phyloP scores from a whole-genome alignment of 2,888 invertebrate genomes.

The Pomacea canaliculata region DNA sequence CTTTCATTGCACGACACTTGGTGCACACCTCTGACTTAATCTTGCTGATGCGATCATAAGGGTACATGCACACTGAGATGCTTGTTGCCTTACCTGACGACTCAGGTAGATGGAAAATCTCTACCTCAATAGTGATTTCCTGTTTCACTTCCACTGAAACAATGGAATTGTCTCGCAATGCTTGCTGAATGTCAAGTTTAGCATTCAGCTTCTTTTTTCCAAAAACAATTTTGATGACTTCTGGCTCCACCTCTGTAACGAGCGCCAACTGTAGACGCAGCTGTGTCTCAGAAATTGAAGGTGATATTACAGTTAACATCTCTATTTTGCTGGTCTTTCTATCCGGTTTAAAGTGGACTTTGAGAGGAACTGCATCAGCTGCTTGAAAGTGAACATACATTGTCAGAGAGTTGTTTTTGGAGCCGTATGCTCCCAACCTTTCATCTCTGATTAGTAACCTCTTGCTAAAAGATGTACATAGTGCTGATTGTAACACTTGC shows the following conservation, averaged over 20 bases:
- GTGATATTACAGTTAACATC: background rate
- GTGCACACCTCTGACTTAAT: background rate
- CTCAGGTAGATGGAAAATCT: background rate
- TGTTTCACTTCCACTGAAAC: background rate
- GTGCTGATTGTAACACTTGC: too few species aligned
- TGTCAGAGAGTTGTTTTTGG: background rate
- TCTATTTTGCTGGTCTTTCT: background rate
- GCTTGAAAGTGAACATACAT: background rate
- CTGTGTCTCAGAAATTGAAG: background rate
- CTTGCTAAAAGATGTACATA: too few species aligned
- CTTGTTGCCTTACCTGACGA: background rate
- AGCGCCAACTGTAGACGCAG: background rate
- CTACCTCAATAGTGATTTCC: background rate
- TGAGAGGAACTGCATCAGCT: background rate
- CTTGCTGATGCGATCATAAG: background rate
- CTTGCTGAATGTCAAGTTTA: background rate
- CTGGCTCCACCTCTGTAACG: background rate
- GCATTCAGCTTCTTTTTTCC: background rate
- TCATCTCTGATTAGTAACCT: too few species aligned
- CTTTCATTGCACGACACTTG: background rate
- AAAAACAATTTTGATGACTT: background rate
- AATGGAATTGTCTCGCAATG: background rate
- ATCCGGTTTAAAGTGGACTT: background rate
- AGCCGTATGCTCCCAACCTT: background rate
- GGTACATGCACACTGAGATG: background rate